Evolutionary conservation across 2,888 invertebrate genomes (phyloP), one percentile per base, ranked within the genome.

Genomic region (Strigamia crassipes): DNA sequence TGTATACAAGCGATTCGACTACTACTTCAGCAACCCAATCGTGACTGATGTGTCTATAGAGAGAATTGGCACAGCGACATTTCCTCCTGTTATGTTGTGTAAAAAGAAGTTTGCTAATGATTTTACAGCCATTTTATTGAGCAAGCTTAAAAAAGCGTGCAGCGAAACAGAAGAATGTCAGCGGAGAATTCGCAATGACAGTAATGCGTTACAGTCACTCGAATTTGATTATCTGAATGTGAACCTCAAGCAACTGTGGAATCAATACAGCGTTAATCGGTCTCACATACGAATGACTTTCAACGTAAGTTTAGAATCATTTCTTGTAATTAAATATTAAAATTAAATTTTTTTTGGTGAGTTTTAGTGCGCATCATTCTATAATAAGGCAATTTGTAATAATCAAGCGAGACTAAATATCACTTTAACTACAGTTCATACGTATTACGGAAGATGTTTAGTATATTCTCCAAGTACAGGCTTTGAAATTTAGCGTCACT

Each of bases 31-130:
- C 31, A 73, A 73, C n/a, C 73, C 73, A 27, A 73, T 73, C 3
- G 73, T 73, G n/a, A 73, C 73, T 73, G 73, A 73, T 27, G 73
- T 73, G 13, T 12, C 31, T 0, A 31, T 73, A 27, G 73, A 73
- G 23, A 73, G 31, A 73, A 27, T 73, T 31, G 15, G 31, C 8
- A 31, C 73, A 31, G 27, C 73, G 27, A 73, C 31, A 12, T 73
- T 73, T 31, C 73, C 73, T 27, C 73, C 73, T 73, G 31, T 73
- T 1, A 73, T 73, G 73, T n/a, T 73, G n/a, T 73, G 73, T 15
- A 73, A 31, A 31, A 73, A 27, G 23, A 31, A 31, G 12, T 73
- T 73, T 73, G 73, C 73, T 73, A 31, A 12, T 6, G 13, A 31
- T 27, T 73, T 73, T 73, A 8, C 31, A 15, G 12, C 2, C 13